phyloP scores from a whole-genome alignment of 2,888 invertebrate genomes.

The Nymphalis c-album region DNA sequence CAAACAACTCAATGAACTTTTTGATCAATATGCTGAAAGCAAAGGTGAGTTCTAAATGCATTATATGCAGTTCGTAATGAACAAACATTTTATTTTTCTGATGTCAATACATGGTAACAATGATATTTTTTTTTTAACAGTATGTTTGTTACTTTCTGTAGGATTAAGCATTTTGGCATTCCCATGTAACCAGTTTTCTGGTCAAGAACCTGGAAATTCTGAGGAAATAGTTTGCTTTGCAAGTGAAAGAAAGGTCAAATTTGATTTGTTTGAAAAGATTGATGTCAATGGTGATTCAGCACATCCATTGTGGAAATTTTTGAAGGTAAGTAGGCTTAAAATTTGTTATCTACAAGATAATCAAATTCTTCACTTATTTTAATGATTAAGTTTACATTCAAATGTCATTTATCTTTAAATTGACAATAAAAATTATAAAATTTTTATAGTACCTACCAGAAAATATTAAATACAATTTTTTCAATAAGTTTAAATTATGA shows the following conservation, averaged over 20 bases:
- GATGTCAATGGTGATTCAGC: constrained; percentile 85
- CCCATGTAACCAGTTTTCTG: constrained; percentile 93
- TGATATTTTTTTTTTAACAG: no score
- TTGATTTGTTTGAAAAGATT: constrained; percentile 86
- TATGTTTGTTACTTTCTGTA: constrained; percentile 47
- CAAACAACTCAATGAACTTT: constrained; percentile 89
- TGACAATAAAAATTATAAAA: no score
- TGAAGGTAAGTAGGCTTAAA: constrained; percentile 74
- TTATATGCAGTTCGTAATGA: no score
- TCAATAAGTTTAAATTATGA: no score
- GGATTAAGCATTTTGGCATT: constrained; percentile 91
- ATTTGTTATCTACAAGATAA: neutral
- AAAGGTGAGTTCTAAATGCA: constrained; percentile 66
- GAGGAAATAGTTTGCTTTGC: constrained; percentile 85
- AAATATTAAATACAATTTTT: no score
- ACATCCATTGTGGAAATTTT: constrained; percentile 85
- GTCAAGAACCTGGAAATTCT: constrained; percentile 84
- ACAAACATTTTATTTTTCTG: no score
- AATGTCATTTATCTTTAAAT: neutral
- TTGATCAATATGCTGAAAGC: constrained; percentile 86
- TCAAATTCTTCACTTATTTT: no score
- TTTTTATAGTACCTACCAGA: no score
- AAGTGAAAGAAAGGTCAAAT: constrained; percentile 83
- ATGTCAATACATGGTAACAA: neutral
- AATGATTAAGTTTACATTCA: no score